Base-by-base conservation (phyloP, 2,113 vertebrate genomes). In the Paradoxurus hermaphroditus region DNA sequence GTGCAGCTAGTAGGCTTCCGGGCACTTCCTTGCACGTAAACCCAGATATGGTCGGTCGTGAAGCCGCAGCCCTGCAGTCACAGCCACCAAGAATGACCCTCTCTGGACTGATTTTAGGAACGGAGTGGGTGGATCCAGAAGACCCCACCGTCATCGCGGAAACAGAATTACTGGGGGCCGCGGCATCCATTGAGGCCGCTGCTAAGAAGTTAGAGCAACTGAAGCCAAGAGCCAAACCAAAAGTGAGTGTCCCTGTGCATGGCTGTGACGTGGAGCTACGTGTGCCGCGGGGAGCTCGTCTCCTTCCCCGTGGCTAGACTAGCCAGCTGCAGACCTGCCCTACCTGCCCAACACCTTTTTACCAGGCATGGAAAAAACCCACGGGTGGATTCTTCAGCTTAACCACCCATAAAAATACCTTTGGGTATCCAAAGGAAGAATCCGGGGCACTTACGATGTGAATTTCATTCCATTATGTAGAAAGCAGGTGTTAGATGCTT, bases 141-240 rank as follows among this genome's bases (percentile, higher is more conserved):
- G 99, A 99, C 98, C 99, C 99, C 67, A 99, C 99, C 7, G 99
- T 99, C 97, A 99, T 99, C 67, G 99, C 99, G 0, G 99, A 99
- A 98, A 99, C 99, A 0, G 99, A 99, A 98, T 99, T 99, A 0
- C 98, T 99, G 93, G 99, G 99, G 94, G 99, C 99, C 18, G 99
- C 99, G 18, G 99, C 99, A 1, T 99, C 99, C 89, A 99, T 99
- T 91, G 99, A 99, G 98, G 99, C 99, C 46, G 99, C 99, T 51
- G 99, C 99, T 95, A 99, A 99, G 99, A 99, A 99, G 98, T 98
- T 99, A 92, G 99, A 99, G 98, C 99, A 99, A 97, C 99, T 99
- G 97, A 99, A 99, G 97, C 99, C 99, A 56, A 98, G 99, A 98
- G 99, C 99, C 97, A 99, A 99, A 95, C 99, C 99, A 36, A 99